These are phyloP conservation scores for Mesorhabditis sp. DNA, from an alignment of 2,888 invertebrate genomes.

Conservation along the genomic window DNA sequence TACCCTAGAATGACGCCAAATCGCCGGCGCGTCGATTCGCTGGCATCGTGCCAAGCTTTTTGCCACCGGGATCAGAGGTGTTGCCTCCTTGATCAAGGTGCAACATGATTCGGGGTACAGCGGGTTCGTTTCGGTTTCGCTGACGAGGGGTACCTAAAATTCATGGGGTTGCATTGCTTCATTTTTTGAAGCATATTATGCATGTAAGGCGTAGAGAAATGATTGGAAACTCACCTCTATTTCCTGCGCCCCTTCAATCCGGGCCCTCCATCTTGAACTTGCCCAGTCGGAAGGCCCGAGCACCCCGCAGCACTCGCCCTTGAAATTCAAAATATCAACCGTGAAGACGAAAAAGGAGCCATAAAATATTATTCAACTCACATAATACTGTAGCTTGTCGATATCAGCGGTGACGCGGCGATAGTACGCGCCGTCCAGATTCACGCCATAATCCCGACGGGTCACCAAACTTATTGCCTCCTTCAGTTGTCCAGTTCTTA, in stretches of 20 bases:
- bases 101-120: slow-evolving; percentile 45
- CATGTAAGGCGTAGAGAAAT: too few relatives aligned
- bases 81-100: slow-evolving; percentile 37
- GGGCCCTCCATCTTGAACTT: slow-evolving; percentile 26
- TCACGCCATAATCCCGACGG: slow-evolving; percentile 36
- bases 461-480: background rate
- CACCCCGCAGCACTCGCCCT: slow-evolving; percentile 35
- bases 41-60: slow-evolving; percentile 43
- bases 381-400: slow-evolving; percentile 46
- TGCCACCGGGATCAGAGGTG: slow-evolving; percentile 40
- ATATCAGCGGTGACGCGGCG: slow-evolving; percentile 34
- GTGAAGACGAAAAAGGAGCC: too few relatives aligned
- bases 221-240: background rate
- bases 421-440: slow-evolving; percentile 26
- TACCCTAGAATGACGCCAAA: slow-evolving; percentile 41
- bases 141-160: slow-evolving; percentile 8
- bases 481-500: too few relatives aligned
- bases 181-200: too few relatives aligned
- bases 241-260: slow-evolving; percentile 1
- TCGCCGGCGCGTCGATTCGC: slow-evolving; percentile 33
- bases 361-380: slow-evolving; percentile 18
- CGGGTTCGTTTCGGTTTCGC: slow-evolving; percentile 14
- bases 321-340: background rate
- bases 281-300: slow-evolving; percentile 24
- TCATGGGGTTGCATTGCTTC: too few relatives aligned